These are phyloP conservation scores for Podargus strigoides DNA, from an alignment of 2,797 vertebrate genomes.

Conservation along the genomic window DNA sequence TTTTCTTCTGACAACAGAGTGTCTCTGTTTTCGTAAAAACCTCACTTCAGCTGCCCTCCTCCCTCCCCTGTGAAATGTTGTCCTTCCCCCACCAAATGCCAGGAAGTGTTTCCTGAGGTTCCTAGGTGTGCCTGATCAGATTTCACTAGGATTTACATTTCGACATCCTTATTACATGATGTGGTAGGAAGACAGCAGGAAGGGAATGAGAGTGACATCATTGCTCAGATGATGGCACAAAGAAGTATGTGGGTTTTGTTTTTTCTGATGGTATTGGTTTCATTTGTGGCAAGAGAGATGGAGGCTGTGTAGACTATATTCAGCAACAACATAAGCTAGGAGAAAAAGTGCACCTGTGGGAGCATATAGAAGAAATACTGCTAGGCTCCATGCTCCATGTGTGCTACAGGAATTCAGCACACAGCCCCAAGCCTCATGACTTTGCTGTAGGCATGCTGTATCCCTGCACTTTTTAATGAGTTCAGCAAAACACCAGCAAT, in stretches of 20 bases:
- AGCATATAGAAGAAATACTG: not conserved
- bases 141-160: not conserved
- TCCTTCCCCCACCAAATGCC: not conserved
- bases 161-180: not conserved
- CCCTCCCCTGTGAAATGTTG: not conserved
- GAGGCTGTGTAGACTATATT: not conserved
- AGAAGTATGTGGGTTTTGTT: not conserved
- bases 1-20: not conserved
- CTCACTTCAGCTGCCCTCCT: not conserved
- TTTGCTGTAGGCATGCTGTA: not conserved
- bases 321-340: not conserved
- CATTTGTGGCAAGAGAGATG: not conserved
- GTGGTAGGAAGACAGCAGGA: not conserved
- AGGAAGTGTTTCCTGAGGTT: not conserved
- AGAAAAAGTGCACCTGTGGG: not conserved
- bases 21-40: not conserved
- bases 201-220: accelerated
- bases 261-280: not conserved
- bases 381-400: not conserved
- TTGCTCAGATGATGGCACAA: not conserved
- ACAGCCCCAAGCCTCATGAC: not conserved
- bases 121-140: not conserved
- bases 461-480: not conserved
- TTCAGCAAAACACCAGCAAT: not conserved
- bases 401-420: not conserved